These are phyloP conservation scores for Entelurus aequoreus DNA, from an alignment of 2,113 vertebrate species.

Conservation along the genomic window DNA sequence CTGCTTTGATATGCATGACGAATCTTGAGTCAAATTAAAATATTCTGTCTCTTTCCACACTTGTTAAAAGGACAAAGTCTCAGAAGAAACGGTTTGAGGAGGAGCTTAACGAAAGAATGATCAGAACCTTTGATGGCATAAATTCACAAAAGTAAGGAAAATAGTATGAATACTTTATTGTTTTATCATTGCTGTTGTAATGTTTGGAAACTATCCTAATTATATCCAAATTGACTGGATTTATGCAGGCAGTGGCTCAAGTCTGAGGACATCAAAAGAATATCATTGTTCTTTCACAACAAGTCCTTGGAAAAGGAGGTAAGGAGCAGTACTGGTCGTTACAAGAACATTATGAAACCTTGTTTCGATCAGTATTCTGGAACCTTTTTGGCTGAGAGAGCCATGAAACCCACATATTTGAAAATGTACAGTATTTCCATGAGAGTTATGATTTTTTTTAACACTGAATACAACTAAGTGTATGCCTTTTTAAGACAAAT, in stretches of 20 bases:
- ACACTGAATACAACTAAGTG: too few species aligned
- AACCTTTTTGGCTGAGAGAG: too few species aligned
- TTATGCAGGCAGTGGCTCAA: conserved; percentile 90
- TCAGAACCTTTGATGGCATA: conserved; percentile 94
- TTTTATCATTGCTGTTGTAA: neutral
- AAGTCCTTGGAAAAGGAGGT: conserved; percentile 94
- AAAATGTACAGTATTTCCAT: too few species aligned
- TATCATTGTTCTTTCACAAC: conserved; percentile 96
- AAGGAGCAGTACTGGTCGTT: conserved; percentile 34
- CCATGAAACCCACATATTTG: too few species aligned
- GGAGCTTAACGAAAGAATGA: conserved; percentile 95
- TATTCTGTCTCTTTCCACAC: conserved; percentile 12
- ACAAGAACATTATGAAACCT: neutral
- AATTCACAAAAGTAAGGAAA: conserved; percentile 90
- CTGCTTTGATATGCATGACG: conserved; percentile 28
- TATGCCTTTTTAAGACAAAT: too few species aligned
- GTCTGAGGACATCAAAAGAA: conserved; percentile 97
- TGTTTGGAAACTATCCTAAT: too few species aligned
- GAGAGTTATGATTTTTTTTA: too few species aligned
- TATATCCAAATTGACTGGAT: neutral
- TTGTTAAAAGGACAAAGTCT: conserved; percentile 84
- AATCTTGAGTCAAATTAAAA: conserved; percentile 21
- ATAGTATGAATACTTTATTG: neutral
- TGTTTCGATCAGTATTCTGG: too few species aligned
- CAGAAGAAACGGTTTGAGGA: conserved; percentile 97